Evolutionary conservation across 2,113 vertebrate genomes (phyloP).

Genomic region (Antechinus stuartii): DNA sequence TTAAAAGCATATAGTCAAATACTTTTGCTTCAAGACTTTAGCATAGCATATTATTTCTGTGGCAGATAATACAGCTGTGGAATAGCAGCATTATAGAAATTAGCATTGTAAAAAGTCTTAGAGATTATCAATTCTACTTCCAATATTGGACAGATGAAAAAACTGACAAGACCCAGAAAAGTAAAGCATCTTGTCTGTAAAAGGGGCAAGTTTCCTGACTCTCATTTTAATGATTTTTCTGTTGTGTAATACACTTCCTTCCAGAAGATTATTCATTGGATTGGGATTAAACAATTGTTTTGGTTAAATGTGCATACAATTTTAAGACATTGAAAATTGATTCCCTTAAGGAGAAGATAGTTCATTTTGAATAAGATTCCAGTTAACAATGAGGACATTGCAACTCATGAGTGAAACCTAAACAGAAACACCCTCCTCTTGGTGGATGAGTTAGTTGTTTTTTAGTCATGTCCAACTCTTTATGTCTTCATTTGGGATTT

Average conservation of each 20-base stretch:
- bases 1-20: conserved; percentile 29
- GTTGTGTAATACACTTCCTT: not conserved
- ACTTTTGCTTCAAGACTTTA: not conserved
- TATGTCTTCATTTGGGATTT: too few species aligned
- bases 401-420: not conserved
- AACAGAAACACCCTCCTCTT: not conserved
- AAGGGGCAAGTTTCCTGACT: not conserved
- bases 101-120: not conserved
- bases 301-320: not conserved
- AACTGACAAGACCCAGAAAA: not conserved
- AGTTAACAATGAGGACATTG: not conserved
- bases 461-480: too few species aligned
- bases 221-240: not conserved
- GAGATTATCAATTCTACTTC: not conserved
- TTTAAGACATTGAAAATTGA: not conserved
- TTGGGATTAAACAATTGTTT: not conserved
- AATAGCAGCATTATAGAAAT: not conserved
- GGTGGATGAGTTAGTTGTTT: not conserved
- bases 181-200: not conserved
- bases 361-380: not conserved
- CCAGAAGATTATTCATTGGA: not conserved
- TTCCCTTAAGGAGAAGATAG: not conserved
- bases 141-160: not conserved
- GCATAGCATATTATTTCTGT: not conserved
- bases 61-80: not conserved